These are phyloP conservation scores for Ellobium chinense DNA, from an alignment of 2,888 invertebrate genomes.

Conservation along the genomic window DNA sequence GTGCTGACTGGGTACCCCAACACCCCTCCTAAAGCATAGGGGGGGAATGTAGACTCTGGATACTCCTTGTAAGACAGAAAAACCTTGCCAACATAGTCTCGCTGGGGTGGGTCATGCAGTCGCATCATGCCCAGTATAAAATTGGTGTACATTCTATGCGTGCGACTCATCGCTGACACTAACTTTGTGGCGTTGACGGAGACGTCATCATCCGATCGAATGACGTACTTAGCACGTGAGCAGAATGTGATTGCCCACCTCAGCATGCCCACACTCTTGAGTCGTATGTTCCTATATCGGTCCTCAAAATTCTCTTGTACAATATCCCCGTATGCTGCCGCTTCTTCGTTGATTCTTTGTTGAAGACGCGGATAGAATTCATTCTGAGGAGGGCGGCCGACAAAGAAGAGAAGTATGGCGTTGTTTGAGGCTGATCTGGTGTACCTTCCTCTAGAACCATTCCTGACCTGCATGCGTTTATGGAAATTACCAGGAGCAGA, in stretches of 20 bases:
- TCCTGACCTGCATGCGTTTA: background rate
- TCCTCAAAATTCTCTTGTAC: slow-evolving; percentile 72
- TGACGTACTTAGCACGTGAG: slow-evolving; percentile 67
- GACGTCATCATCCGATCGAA: slow-evolving; percentile 77
- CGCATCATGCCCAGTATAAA: slow-evolving; percentile 61
- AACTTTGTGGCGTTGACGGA: slow-evolving; percentile 81
- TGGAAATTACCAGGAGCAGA: slow-evolving; percentile 21
- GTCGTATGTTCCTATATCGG: slow-evolving; percentile 74
- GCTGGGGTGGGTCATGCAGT: slow-evolving; percentile 52
- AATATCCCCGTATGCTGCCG: slow-evolving; percentile 55
- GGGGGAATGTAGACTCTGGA: slow-evolving; percentile 60
- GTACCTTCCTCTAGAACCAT: background rate
- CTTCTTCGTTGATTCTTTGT: slow-evolving; percentile 49
- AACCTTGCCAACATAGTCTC: slow-evolving; percentile 51
- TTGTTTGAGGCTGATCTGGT: background rate
- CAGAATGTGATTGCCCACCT: slow-evolving; percentile 73
- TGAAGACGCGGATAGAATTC: slow-evolving; percentile 24
- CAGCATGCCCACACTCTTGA: slow-evolving; percentile 72
- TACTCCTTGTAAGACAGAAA: slow-evolving; percentile 56
- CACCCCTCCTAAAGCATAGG: slow-evolving; percentile 45
- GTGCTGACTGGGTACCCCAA: slow-evolving; percentile 13
- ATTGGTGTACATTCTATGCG: slow-evolving; percentile 41
- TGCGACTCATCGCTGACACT: slow-evolving; percentile 68
- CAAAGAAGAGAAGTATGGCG: slow-evolving; percentile 18
- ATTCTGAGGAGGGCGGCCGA: background rate